phyloP scores from a whole-genome alignment of 2,113 vertebrate genomes.

The Nothoprocta pentlandii region DNA sequence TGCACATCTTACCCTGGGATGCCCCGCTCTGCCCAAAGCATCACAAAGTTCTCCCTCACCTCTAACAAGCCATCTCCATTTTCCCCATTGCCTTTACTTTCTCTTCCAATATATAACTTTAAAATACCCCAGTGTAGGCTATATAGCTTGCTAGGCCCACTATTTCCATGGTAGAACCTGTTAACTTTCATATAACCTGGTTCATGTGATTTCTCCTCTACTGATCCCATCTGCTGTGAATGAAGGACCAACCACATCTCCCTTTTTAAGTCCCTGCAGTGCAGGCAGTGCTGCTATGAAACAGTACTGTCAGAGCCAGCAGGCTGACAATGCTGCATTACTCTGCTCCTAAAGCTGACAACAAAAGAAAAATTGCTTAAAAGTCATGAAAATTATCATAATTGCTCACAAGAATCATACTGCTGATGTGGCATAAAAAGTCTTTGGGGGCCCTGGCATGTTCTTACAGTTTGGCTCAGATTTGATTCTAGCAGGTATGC shows the following conservation, averaged over 20 bases:
- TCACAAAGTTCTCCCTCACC: background rate
- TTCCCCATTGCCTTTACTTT: background rate
- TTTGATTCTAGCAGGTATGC: slow-evolving; percentile 45
- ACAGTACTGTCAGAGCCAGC: accelerated
- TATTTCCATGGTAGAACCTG: background rate
- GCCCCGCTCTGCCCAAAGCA: background rate
- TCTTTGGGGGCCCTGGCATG: background rate
- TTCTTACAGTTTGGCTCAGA: background rate
- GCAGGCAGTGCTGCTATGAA: accelerated
- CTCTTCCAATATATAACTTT: background rate
- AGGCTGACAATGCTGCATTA: background rate
- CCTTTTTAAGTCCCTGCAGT: background rate
- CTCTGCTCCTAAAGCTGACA: background rate
- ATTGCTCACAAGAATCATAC: slow-evolving; percentile 48
- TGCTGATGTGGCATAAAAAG: slow-evolving; percentile 45
- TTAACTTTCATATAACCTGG: background rate
- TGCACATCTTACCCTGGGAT: accelerated
- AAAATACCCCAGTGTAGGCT: background rate
- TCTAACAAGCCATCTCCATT: background rate
- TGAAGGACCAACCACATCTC: background rate
- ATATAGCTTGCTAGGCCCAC: background rate
- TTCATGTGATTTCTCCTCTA: background rate
- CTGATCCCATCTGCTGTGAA: background rate
- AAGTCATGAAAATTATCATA: background rate
- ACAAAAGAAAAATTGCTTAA: background rate